Conservation (phyloP, 1,140 invertebrate genomes). For the Cyphomyrmex costatus region DNA sequence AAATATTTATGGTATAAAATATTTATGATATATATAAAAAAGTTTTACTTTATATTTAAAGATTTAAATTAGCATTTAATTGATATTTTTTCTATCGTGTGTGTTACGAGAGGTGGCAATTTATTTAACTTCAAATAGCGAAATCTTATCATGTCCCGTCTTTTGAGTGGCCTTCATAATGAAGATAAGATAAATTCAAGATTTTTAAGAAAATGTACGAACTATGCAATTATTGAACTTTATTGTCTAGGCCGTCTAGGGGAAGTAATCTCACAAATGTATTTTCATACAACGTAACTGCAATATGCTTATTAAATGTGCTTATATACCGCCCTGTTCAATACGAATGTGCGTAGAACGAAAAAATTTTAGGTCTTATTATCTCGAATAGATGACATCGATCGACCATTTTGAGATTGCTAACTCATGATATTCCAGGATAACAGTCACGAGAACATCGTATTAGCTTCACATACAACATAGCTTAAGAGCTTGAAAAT, state of each 20-base stretch:
- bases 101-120: not conserved
- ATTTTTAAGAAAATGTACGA: conserved; percentile 55
- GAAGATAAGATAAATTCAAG: conserved; percentile 68
- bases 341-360: not conserved
- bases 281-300: conserved; percentile 72
- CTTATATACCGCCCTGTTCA: conserved; percentile 54
- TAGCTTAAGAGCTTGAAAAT: conserved; percentile 60
- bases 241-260: conserved; percentile 28
- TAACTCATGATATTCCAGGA: conserved; percentile 47
- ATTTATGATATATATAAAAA: not conserved
- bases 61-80: conserved; percentile 1
- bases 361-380: conserved; percentile 16
- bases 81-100: not conserved
- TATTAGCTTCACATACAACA: conserved; percentile 66
- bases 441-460: conserved; percentile 62
- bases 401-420: conserved; percentile 18
- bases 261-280: conserved; percentile 67
- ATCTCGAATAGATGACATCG: conserved; percentile 15
- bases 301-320: conserved; percentile 71
- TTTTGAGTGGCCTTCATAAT: conserved; percentile 74
- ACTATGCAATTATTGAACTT: conserved; percentile 64
- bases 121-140: conserved; percentile 38
- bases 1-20: conserved; percentile 25
- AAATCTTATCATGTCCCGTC: conserved; percentile 63
- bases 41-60: conserved; percentile 14